A percentile compares a stretch with the other conserved stretches of the same genome.
Evolutionary conservation across 2,888 invertebrate genomes (phyloP).

Genomic region (Rambutsinella grinnellia): DNA sequence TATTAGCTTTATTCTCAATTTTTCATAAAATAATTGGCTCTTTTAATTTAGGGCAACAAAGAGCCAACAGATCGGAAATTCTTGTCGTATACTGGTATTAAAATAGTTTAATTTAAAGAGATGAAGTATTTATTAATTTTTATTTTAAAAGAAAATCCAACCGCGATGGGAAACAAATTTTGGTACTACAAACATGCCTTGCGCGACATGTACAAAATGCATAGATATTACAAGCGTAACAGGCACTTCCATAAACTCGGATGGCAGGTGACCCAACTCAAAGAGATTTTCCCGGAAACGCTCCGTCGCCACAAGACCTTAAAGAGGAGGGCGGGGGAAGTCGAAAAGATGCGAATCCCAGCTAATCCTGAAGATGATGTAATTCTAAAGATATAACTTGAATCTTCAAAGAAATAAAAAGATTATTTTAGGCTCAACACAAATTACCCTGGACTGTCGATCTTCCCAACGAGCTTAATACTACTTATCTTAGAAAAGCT

Average conservation of each 20-base stretch:
- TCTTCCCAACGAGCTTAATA: conserved; percentile 25
- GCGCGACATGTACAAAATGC: conserved; percentile 34
- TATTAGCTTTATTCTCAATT: too few relatives aligned
- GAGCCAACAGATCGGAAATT: conserved; percentile 32
- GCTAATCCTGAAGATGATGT: neutral
- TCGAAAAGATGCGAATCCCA: conserved; percentile 5
- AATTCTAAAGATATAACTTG: conserved; percentile 6
- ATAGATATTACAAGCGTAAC: conserved; percentile 43
- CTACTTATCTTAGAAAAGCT: neutral
- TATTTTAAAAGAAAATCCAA: conserved; percentile 26
- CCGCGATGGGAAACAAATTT: conserved; percentile 23
- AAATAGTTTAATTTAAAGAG: neutral
- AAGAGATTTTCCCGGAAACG: conserved; percentile 29
- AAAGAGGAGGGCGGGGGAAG: conserved; percentile 12
- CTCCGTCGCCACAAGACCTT: conserved; percentile 5
- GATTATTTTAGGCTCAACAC: conserved; percentile 16
- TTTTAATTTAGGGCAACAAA: neutral
- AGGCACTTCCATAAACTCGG: conserved; percentile 41
- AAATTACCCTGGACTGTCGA: conserved; percentile 30
- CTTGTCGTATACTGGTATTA: conserved; percentile 27
- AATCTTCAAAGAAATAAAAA: neutral
- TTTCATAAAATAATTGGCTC: too few relatives aligned
- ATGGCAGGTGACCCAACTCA: conserved; percentile 21
- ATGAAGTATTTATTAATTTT: neutral
- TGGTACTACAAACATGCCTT: conserved; percentile 46